phyloP scores from a whole-genome alignment of 2,797 vertebrate species.

The Darevskia mixta region DNA sequence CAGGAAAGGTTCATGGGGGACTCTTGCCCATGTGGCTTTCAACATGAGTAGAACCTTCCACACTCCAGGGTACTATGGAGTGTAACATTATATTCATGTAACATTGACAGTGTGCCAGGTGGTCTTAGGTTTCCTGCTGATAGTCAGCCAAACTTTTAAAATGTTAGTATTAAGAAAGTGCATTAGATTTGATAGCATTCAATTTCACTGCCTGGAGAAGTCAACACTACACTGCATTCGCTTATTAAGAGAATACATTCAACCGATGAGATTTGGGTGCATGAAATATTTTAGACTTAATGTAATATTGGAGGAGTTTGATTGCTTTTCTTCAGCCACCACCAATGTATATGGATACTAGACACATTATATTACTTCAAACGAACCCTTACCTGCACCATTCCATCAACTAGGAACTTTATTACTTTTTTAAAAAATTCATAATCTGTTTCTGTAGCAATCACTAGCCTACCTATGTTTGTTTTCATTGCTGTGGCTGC shows the following conservation, averaged over 20 bases:
- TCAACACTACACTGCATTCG: neutral
- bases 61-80: too few relatives aligned
- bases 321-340: slow-evolving; percentile 18
- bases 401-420: slow-evolving; percentile 33
- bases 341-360: neutral
- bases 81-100: neutral
- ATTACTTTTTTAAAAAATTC: slow-evolving; percentile 37
- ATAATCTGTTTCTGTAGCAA: slow-evolving; percentile 38
- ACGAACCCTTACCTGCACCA: slow-evolving; percentile 24
- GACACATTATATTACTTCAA: slow-evolving; percentile 26
- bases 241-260: neutral
- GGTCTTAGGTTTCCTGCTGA: neutral
- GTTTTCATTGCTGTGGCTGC: slow-evolving; percentile 40
- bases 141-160: neutral
- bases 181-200: slow-evolving; percentile 4
- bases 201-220: neutral
- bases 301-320: slow-evolving; percentile 21
- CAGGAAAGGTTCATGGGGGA: too few relatives aligned
- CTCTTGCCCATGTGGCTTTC: too few relatives aligned
- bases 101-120: neutral
- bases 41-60: too few relatives aligned
- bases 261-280: neutral
- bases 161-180: neutral
- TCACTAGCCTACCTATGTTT: slow-evolving; percentile 23
- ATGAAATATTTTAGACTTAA: slow-evolving; percentile 32